Evolutionary conservation across 35 echinoderm and acorn worm genomes (phyloP), one percentile per base, ranked within the genome.

Genomic region (Acanthaster planci): DNA sequence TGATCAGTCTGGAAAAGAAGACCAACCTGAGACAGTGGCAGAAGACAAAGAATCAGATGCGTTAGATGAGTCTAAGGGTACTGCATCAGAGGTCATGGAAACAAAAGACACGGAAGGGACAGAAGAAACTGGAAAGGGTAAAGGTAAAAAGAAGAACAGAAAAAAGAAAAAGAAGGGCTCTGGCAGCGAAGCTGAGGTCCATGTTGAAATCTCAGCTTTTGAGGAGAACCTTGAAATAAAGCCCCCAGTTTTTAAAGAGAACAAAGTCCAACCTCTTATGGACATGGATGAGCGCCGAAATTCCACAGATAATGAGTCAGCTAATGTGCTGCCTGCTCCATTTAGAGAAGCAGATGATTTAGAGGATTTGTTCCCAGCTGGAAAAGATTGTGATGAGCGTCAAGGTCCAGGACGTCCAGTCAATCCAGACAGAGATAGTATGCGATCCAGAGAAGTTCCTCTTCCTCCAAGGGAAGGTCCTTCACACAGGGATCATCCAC

Each of bases 291-390:
- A 72, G 15, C 64, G 64, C 34, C 26, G 64, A 72, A 72, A 72
- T 16, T 72, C 29, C 4, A 72, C 64, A 31, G 64, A 72, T 35
- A 72, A 72, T 72, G 64, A 72, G 9, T 26, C 64, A 31, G 64
- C 15, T 8, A 72, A 72, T 16, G 64, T 72, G 8, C 64, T 72
- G 22, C 64, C 64, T 72, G 64, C 64, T 72, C 64, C 64, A 72
- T 72, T 72, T 29, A 72, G 64, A 72, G 64, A 72, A 72, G 64
- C 64, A 23, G 64, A 72, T 72, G 64, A 72, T 72, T 10, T 72
- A 31, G 64, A 31, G 64, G 64, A 72, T 10, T 34, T 72, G 14
- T 72, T 72, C 64, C 64, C 64, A 29, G 64, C 64, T 31, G 64
- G 64, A 31, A 16, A 34, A 72, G 64, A 72, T 72, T 26, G 64